A percentile compares a stretch with the other conserved stretches of the same genome.
phyloP scores from a whole-genome alignment of 2,797 vertebrate species.

The Spondyliosoma cantharus region DNA sequence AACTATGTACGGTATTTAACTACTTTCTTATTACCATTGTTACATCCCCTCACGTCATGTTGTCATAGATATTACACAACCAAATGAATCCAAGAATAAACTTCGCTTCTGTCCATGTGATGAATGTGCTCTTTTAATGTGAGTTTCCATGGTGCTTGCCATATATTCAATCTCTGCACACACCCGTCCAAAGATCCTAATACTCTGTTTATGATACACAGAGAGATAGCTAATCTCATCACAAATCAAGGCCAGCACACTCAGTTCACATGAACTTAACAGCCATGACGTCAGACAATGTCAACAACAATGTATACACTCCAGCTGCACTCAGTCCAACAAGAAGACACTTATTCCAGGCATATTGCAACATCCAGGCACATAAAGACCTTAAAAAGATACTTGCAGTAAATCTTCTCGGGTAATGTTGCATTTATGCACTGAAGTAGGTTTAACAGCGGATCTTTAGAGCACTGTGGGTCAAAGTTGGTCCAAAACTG shows the following conservation, averaged over 20 bases:
- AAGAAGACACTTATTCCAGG: slow-evolving; percentile 41
- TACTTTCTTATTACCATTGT: background rate
- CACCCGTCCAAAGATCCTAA: slow-evolving; percentile 48
- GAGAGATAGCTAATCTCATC: slow-evolving; percentile 57
- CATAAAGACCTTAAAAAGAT: slow-evolving; percentile 32
- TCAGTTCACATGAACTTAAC: slow-evolving; percentile 59
- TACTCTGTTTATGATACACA: slow-evolving; percentile 69
- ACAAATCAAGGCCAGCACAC: slow-evolving; percentile 60
- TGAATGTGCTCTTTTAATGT: slow-evolving; percentile 61
- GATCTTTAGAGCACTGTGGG: background rate
- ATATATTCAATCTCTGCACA: slow-evolving; percentile 46
- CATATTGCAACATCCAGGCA: slow-evolving; percentile 33
- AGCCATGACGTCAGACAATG: slow-evolving; percentile 55
- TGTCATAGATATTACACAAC: slow-evolving; percentile 19
- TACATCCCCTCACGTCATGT: slow-evolving; percentile 37
- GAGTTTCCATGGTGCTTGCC: slow-evolving; percentile 58
- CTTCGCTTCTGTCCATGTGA: slow-evolving; percentile 37
- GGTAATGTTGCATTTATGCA: slow-evolving; percentile 21
- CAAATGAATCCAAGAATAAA: slow-evolving; percentile 37
- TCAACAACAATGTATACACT: slow-evolving; percentile 53
- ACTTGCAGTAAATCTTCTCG: slow-evolving; percentile 16
- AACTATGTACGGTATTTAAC: slow-evolving; percentile 3
- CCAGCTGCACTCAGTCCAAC: slow-evolving; percentile 58
- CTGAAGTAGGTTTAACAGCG: background rate
- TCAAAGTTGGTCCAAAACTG: background rate